A percentile compares a stretch with the other conserved stretches of the same genome.
Conservation (phyloP, 2,888 invertebrate species). For the Ernsta delagoae region DNA sequence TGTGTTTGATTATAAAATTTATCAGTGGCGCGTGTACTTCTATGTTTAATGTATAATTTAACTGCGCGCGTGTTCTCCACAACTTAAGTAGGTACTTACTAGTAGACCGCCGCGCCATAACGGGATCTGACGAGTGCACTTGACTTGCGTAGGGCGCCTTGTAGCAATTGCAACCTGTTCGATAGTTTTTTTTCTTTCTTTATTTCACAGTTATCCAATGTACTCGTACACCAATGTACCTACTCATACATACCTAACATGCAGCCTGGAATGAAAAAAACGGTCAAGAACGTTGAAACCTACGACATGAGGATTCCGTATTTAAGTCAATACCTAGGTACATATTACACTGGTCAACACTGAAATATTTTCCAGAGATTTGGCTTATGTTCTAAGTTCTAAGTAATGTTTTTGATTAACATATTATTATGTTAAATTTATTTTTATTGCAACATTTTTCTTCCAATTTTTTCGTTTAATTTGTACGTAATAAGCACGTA, state of each 20-base stretch:
- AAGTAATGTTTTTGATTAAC: no score
- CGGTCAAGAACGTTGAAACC: background rate
- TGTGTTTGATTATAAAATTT: slow-evolving; percentile 33
- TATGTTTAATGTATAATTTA: slow-evolving; percentile 1
- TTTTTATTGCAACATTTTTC: no score
- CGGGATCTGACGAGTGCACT: slow-evolving; percentile 35
- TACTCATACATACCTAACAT: background rate
- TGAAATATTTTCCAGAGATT: no score
- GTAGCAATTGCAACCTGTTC: slow-evolving; percentile 36
- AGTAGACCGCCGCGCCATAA: slow-evolving; percentile 6
- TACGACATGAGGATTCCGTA: background rate
- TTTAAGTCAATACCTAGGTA: background rate
- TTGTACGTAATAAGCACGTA: no score
- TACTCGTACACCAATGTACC: no score
- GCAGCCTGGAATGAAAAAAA: slow-evolving; percentile 5
- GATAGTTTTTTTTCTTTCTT: slow-evolving; percentile 20
- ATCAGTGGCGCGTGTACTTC: slow-evolving; percentile 29
- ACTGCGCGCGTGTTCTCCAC: slow-evolving; percentile 17
- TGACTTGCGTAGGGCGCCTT: slow-evolving; percentile 28
- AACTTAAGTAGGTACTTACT: no score
- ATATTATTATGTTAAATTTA: no score
- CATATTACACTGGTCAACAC: no score
- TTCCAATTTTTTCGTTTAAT: no score
- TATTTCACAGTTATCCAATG: no score
- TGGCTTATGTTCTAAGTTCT: no score